phyloP scores from a whole-genome alignment of 2,888 invertebrate genomes.

The Heteropelma amictum region DNA sequence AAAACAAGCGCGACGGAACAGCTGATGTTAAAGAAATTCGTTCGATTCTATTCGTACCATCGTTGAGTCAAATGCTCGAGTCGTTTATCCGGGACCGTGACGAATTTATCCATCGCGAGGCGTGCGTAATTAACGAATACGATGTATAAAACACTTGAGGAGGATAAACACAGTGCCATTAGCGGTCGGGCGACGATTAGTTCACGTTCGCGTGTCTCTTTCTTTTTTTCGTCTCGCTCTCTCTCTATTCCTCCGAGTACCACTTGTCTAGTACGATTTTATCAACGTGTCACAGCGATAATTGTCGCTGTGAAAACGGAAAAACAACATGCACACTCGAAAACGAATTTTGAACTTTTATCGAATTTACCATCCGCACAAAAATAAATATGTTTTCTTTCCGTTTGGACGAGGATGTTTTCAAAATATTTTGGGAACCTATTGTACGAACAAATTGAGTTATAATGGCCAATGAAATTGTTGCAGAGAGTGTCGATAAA shows the following conservation, averaged over 20 bases:
- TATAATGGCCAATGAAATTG: neutral
- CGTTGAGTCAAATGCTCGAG: neutral
- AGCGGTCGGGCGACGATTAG: conserved; percentile 28
- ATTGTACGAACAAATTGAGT: neutral
- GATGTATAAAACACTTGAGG: conserved; percentile 2
- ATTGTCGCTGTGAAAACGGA: too few relatives aligned
- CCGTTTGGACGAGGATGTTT: too few relatives aligned
- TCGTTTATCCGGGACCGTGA: conserved; percentile 15
- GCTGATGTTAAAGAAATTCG: too few relatives aligned
- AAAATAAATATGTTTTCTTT: too few relatives aligned
- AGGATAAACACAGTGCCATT: conserved; percentile 23
- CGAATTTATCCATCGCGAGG: conserved; percentile 39
- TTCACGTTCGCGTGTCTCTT: neutral
- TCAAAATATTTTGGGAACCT: neutral
- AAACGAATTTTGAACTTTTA: too few relatives aligned
- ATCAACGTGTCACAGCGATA: too few relatives aligned
- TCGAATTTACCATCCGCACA: too few relatives aligned
- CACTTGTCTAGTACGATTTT: too few relatives aligned
- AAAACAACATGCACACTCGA: too few relatives aligned
- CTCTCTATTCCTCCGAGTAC: neutral
- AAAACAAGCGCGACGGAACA: too few relatives aligned
- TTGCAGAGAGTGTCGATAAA: neutral
- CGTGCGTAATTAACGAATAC: conserved; percentile 40
- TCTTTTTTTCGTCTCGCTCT: neutral
- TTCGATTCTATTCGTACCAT: neutral